Evolutionary conservation across 1,140 invertebrate species (phyloP).

Genomic region (Globodera rostochiensis): DNA sequence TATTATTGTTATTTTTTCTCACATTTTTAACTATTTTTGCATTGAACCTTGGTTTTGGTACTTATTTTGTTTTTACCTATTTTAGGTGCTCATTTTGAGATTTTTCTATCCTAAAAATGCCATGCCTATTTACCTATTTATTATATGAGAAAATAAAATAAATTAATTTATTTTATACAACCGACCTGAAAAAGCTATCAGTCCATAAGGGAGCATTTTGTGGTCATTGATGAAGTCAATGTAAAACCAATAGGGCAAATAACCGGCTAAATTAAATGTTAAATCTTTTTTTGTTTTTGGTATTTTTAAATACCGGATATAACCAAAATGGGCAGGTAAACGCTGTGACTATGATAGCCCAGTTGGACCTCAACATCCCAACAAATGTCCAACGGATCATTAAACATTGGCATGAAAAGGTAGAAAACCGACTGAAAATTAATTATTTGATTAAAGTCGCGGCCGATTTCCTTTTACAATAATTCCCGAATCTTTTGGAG

Average conservation of each 20-base stretch:
- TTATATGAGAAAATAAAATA: background rate
- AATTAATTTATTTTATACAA: background rate
- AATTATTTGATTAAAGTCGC: too few relatives aligned
- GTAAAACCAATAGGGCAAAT: background rate
- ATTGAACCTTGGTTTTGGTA: background rate
- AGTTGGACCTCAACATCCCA: background rate
- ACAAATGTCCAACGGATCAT: background rate
- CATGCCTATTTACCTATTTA: background rate
- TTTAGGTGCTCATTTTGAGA: background rate
- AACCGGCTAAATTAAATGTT: background rate
- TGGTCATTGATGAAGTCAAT: background rate
- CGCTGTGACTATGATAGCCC: background rate
- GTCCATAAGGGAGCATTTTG: background rate
- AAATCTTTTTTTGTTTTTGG: background rate
- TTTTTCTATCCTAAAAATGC: background rate
- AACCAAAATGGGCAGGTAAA: background rate
- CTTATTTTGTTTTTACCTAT: background rate
- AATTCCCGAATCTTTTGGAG: too few relatives aligned
- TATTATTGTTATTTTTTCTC: background rate
- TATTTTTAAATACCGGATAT: background rate
- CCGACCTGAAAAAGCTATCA: background rate
- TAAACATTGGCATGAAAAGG: background rate
- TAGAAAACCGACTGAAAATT: background rate
- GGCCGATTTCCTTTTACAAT: too few relatives aligned
- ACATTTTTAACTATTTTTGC: background rate